Evolutionary conservation across 2,113 vertebrate species (phyloP).

Genomic region (Pundamilia nyererei): DNA sequence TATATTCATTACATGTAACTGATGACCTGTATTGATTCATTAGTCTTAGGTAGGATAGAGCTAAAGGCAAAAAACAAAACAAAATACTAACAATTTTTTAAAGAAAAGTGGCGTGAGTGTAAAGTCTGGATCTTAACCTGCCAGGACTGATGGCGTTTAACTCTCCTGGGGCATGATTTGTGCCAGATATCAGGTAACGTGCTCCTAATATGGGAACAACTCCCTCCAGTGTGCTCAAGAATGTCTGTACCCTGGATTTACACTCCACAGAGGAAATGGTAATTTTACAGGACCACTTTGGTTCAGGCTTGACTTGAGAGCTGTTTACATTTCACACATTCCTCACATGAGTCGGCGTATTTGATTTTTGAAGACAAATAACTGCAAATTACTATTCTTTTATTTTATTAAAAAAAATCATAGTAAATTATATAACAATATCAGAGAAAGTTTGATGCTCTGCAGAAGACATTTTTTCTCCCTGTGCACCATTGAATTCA

Average conservation of each 20-base stretch:
- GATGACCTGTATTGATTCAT: rapidly evolving
- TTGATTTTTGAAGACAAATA: neutral
- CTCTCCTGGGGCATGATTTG: neutral
- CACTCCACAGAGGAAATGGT: conserved; percentile 21
- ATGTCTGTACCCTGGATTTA: conserved; percentile 12
- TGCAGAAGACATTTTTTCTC: neutral
- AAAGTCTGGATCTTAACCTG: neutral
- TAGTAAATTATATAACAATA: neutral
- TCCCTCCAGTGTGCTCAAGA: conserved; percentile 41
- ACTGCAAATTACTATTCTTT: neutral
- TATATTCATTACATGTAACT: rapidly evolving
- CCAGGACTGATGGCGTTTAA: neutral
- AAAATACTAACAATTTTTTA: neutral
- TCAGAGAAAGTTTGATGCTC: neutral
- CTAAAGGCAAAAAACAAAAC: rapidly evolving
- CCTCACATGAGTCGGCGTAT: neutral
- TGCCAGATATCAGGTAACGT: conserved; percentile 51
- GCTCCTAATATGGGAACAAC: conserved; percentile 65
- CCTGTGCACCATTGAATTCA: rapidly evolving
- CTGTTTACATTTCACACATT: neutral
- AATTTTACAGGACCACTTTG: conserved; percentile 19
- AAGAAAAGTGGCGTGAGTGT: neutral
- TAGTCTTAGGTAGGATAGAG: neutral
- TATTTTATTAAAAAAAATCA: neutral
- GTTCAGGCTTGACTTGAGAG: neutral